Base-by-base conservation (phyloP, 23 tunicate genomes). In the Phallusia fumigata region DNA sequence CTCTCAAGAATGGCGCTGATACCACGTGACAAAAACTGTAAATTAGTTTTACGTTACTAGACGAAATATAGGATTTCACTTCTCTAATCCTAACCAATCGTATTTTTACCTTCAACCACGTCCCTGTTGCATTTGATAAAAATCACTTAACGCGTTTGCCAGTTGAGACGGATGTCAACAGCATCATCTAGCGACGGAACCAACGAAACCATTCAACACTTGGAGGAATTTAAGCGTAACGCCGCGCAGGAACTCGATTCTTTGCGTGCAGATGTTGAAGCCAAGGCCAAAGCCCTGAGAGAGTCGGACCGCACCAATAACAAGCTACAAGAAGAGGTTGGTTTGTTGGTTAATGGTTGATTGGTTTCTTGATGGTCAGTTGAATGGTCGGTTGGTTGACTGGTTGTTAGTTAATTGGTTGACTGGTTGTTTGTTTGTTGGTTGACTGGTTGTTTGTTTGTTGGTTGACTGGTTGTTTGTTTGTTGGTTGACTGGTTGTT, bases 281-380 rank as follows among this genome's bases (percentile, higher is more conserved):
- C 85, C 44, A 92, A 92, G 64, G 88, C 90, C 5, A 86, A 82
- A 65, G 83, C 83, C 35, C 65, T 92, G 53, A 65, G 97, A 35
- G 97, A 92, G 45, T 79, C 97, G 22, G 97, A 92, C 30, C 83
- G 97, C 22, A 92, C 80, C 58, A 92, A 92, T 45, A 84, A 36
- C 78, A 92, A 81, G 45, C 86, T 92, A 19, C 97, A 92, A 64
- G 97, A 83, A 76, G 97, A 92, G 84, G 92, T 88, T 36, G 0
- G 58, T 40, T 40, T 40, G 47, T 40, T 40, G 58, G 15, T 51
- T 51, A 13, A 18, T 51, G 18, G 58, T 51, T 51, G 18, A 51
- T 51, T 13, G 15, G 58, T 15, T 51, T 51, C n/a, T n/a, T n/a
- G n/a, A n/a, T n/a, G n/a, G 10, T 40, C 5, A 40, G 47, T 40